A percentile compares a stretch with the other conserved stretches of the same genome.
These are phyloP conservation scores for Artemia franciscana DNA, from an alignment of 1,140 invertebrate species.

Conservation along the genomic window DNA sequence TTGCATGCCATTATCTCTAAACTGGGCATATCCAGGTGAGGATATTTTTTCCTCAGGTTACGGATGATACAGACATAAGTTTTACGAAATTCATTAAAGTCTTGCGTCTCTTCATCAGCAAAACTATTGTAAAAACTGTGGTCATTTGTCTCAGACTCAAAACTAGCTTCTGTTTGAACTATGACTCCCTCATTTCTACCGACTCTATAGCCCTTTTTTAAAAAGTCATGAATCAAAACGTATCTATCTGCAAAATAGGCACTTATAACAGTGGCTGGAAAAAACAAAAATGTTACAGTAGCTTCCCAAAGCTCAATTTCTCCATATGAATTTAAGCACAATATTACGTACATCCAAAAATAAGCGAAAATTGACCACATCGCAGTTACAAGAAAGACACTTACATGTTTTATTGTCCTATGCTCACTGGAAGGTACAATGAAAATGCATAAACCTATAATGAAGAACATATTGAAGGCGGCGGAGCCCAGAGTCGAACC, in stretches of 20 bases:
- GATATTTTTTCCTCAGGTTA: conserved; percentile 66
- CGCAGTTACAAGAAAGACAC: conserved; percentile 20
- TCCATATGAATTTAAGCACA: conserved; percentile 18
- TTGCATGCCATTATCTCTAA: conserved; percentile 87
- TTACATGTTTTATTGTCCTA: conserved; percentile 7
- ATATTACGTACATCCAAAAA: conserved; percentile 24
- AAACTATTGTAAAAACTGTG: conserved; percentile 35
- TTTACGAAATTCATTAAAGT: conserved; percentile 70
- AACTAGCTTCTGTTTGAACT: conserved; percentile 53
- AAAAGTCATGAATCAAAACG: conserved; percentile 61
- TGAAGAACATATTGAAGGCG: conserved; percentile 26
- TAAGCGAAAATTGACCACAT: conserved; percentile 26
- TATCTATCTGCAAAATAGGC: conserved; percentile 25
- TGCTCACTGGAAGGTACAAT: conserved; percentile 14
- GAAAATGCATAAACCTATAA: conserved; percentile 20
- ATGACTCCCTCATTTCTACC: conserved; percentile 64
- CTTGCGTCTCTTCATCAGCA: conserved; percentile 40
- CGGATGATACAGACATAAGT: conserved; percentile 79
- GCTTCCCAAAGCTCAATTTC: conserved; percentile 26
- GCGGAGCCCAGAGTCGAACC: conserved; percentile 27
- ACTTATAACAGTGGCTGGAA: conserved; percentile 26
- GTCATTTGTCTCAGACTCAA: conserved; percentile 19
- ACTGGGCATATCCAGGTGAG: conserved; percentile 54
- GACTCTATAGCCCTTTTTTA: conserved; percentile 71
- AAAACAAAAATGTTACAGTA: conserved; percentile 27